Evolutionary conservation across 2,888 invertebrate genomes (phyloP).

Genomic region (Oscheius myriophilus): DNA sequence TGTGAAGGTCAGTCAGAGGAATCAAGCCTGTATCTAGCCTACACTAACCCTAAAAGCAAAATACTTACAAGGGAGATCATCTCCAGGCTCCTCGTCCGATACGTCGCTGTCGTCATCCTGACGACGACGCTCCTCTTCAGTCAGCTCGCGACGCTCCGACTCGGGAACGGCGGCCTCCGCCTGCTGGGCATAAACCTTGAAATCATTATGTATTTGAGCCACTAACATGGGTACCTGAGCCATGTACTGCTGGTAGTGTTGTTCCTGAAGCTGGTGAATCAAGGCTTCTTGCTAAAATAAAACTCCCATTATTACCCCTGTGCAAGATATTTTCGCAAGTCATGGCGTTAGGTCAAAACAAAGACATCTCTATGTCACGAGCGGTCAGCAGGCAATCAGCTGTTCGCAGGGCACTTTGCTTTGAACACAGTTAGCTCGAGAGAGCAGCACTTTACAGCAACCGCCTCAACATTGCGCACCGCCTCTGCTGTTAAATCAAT

Average conservation of each 20-base stretch:
- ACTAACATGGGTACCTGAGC: constrained; percentile 79
- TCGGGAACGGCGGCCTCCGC: constrained; percentile 71
- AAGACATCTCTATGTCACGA: constrained; percentile 26
- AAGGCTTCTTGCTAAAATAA: constrained; percentile 86
- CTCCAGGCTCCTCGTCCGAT: constrained; percentile 66
- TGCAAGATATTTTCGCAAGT: not conserved
- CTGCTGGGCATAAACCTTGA: constrained; percentile 72
- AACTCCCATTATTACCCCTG: not conserved
- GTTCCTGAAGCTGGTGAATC: constrained; percentile 93
- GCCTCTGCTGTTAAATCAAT: constrained; percentile 12
- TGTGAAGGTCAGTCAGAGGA: too few species aligned
- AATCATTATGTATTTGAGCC: not conserved
- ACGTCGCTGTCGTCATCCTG: constrained; percentile 71
- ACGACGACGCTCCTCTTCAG: constrained; percentile 35
- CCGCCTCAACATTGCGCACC: constrained; percentile 14
- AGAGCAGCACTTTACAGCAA: constrained; percentile 27
- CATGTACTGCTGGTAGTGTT: constrained; percentile 98
- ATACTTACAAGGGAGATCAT: constrained; percentile 65
- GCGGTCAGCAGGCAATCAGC: constrained; percentile 30
- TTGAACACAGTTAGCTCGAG: constrained; percentile 28
- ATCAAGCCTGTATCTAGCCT: too few species aligned
- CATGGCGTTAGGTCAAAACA: constrained; percentile 5
- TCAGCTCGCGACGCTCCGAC: constrained; percentile 22
- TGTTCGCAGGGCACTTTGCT: constrained; percentile 25
- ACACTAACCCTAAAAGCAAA: not conserved